Evolutionary conservation across 2,888 invertebrate species (phyloP).

Genomic region (Dicranocentrus wangi): DNA sequence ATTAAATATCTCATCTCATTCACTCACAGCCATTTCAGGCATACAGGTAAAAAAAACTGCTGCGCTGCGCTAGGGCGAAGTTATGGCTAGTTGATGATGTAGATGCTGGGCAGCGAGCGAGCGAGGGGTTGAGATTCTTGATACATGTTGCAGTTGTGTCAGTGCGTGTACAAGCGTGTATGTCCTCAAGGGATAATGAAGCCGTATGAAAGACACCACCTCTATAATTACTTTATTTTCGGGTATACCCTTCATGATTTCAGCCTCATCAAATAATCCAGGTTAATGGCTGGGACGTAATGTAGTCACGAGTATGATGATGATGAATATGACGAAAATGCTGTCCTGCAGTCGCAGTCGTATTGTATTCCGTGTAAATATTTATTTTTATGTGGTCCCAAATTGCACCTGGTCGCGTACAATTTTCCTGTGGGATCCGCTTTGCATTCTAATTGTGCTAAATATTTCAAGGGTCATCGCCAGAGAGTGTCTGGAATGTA

Average conservation of each 20-base stretch:
- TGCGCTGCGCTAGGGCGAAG: too few species aligned
- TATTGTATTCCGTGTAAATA: conserved; percentile 29
- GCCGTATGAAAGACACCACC: not conserved
- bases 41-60: too few species aligned
- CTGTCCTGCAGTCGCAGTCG: not conserved
- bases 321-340: conserved; percentile 7
- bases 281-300: conserved; percentile 37
- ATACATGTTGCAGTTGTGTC: not conserved
- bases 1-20: conserved; percentile 58
- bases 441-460: conserved; percentile 57
- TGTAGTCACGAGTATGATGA: conserved; percentile 20
- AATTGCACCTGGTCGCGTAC: not conserved
- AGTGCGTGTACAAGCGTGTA: not conserved
- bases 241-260: not conserved
- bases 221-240: conserved; percentile 38
- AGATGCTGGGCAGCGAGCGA: conserved; percentile 3
- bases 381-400: conserved; percentile 11
- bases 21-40: conserved; percentile 35
- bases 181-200: conserved; percentile 13
- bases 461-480: conserved; percentile 26
- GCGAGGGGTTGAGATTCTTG: not conserved
- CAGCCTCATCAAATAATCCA: conserved; percentile 5
- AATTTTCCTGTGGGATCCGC: not conserved
- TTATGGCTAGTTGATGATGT: too few species aligned
- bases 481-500: not conserved